Evolutionary conservation across 1,140 invertebrate species (phyloP).

Genomic region (Coenobita brevimanus): DNA sequence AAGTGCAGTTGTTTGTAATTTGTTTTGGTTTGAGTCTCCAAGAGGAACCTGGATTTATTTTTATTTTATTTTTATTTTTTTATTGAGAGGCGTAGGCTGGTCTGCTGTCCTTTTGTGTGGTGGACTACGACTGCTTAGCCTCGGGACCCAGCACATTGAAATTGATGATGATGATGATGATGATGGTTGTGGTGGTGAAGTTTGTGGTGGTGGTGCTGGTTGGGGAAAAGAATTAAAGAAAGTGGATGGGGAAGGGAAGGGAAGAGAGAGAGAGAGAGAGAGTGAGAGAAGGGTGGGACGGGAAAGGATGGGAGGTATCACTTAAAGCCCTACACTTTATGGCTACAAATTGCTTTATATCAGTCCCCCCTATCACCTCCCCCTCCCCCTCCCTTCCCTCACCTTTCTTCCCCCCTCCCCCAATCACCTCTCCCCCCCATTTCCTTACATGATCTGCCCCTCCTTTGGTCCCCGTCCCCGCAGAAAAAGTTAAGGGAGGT

Average conservation of each 20-base stretch:
- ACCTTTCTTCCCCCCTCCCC: neutral
- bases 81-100: too few relatives aligned
- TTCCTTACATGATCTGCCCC: neutral
- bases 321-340: slow-evolving; percentile 7
- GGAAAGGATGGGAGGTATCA: neutral
- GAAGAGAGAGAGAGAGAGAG: neutral
- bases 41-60: too few relatives aligned
- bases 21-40: too few relatives aligned
- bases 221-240: neutral
- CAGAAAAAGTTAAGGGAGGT: neutral
- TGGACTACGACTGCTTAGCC: too few relatives aligned
- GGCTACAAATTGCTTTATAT: slow-evolving; percentile 41
- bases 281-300: neutral
- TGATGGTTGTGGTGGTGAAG: too few relatives aligned
- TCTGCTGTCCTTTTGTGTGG: too few relatives aligned
- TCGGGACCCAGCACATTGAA: too few relatives aligned
- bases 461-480: neutral
- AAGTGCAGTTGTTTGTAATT: too few relatives aligned
- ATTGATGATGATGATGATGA: too few relatives aligned
- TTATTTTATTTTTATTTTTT: too few relatives aligned
- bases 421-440: neutral
- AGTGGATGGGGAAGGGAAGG: neutral
- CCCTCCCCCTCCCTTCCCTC: neutral
- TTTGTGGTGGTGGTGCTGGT: too few relatives aligned
- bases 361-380: neutral